Conservation (phyloP, 1,140 invertebrate species). For the Brachystomella parvula region DNA sequence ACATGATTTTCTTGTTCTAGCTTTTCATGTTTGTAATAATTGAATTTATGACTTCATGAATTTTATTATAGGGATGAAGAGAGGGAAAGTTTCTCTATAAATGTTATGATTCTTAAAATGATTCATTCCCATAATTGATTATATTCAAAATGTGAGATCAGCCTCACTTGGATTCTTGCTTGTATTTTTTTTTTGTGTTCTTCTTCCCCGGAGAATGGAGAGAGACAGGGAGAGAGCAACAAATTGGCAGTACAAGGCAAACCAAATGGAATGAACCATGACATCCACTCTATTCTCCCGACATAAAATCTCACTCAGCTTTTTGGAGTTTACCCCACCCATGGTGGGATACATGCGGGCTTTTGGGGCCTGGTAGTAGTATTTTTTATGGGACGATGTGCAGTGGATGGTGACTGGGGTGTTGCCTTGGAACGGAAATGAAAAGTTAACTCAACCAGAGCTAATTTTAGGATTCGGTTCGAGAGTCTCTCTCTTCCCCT, state of each 20-base stretch:
- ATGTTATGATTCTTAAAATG: not conserved
- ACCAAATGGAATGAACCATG: conserved; percentile 10
- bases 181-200: not conserved
- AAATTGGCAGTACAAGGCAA: conserved; percentile 10
- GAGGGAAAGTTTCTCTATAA: no score
- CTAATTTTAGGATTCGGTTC: not conserved
- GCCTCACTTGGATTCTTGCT: not conserved
- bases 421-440: conserved; percentile 2
- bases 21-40: no score
- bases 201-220: not conserved
- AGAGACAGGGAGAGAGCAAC: not conserved
- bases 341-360: no score
- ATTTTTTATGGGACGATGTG: no score
- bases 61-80: no score
- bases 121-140: not conserved
- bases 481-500: not conserved
- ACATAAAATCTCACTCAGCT: not conserved
- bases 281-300: not conserved
- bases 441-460: not conserved
- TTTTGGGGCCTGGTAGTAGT: no score
- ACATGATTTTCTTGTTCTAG: no score
- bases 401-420: not conserved
- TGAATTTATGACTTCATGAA: not conserved
- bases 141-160: not conserved
- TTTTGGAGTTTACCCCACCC: not conserved